A percentile compares a stretch with the other conserved stretches of the same genome.
Evolutionary conservation across 2,113 vertebrate species (phyloP).

Genomic region (Apistogramma diplotaenia): DNA sequence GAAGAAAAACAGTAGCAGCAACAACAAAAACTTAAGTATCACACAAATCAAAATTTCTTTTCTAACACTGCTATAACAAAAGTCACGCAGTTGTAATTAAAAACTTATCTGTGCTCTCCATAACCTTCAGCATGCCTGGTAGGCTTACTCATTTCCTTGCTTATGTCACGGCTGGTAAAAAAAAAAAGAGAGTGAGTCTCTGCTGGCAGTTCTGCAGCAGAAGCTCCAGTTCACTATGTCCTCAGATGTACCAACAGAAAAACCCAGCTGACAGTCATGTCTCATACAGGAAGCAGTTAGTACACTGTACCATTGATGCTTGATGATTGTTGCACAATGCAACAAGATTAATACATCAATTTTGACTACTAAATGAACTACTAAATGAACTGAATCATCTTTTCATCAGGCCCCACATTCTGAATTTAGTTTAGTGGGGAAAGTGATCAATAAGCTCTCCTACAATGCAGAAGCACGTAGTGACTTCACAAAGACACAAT

Average conservation of each 20-base stretch:
- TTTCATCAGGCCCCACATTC: neutral
- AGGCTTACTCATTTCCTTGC: conserved; percentile 52
- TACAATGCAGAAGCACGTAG: neutral
- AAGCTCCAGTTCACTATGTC: conserved; percentile 34
- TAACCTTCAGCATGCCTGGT: conserved; percentile 15
- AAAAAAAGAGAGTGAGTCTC: neutral
- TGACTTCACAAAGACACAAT: neutral
- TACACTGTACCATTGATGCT: neutral
- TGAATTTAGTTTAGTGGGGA: neutral
- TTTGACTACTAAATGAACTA: neutral
- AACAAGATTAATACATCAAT: neutral
- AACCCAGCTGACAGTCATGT: conserved; percentile 51
- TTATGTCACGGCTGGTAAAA: conserved; percentile 31
- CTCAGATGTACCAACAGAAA: conserved; percentile 44
- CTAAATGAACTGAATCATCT: neutral
- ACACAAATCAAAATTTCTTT: neutral
- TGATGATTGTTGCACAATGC: conserved; percentile 5
- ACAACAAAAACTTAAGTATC: neutral
- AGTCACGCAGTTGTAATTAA: neutral
- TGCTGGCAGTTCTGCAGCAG: conserved; percentile 14
- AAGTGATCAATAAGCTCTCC: neutral
- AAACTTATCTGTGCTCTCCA: neutral
- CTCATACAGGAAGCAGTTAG: conserved; percentile 40
- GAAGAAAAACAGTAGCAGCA: neutral
- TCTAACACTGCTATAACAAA: neutral